phyloP scores from a whole-genome alignment of 1,140 invertebrate species.

The Drosophila hydei region DNA sequence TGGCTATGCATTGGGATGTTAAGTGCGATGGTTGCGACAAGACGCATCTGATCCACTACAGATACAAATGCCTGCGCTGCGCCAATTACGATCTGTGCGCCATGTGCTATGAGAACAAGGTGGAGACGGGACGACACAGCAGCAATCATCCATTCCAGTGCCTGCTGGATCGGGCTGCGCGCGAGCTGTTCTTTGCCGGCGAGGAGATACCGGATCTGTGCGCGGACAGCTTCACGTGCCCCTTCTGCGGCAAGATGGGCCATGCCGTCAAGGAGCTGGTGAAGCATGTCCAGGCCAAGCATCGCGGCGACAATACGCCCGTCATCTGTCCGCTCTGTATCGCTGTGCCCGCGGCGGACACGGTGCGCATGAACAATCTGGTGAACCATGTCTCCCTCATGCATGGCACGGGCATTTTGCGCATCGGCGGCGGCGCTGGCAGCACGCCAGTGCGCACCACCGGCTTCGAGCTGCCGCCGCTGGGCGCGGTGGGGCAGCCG shows the following conservation, averaged over 20 bases:
- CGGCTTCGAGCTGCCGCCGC: constrained; percentile 4
- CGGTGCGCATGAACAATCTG: constrained; percentile 19
- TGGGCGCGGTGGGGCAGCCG: background rate
- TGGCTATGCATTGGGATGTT: constrained; percentile 47
- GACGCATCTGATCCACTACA: constrained; percentile 24
- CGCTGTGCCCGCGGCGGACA: constrained; percentile 25
- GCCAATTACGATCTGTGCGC: constrained; percentile 53
- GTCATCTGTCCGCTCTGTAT: constrained; percentile 65
- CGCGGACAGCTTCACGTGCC: constrained; percentile 67
- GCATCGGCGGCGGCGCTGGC: constrained; percentile 1
- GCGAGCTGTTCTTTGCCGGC: constrained; percentile 46
- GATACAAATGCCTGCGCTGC: constrained; percentile 64
- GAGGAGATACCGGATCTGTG: constrained; percentile 41
- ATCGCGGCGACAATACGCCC: constrained; percentile 6
- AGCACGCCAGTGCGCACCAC: background rate
- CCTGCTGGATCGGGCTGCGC: constrained; percentile 41
- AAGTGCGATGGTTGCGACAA: constrained; percentile 53
- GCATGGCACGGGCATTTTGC: constrained; percentile 22
- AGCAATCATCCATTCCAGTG: constrained; percentile 57
- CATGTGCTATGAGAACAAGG: constrained; percentile 33
- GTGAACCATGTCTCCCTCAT: constrained; percentile 20
- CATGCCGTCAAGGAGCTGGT: constrained; percentile 31
- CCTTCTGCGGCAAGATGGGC: constrained; percentile 55
- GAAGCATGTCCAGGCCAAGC: constrained; percentile 29
- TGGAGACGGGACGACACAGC: constrained; percentile 14